These are phyloP conservation scores for Salvelinus fontinalis DNA, from an alignment of 2,113 vertebrate species.

Conservation along the genomic window DNA sequence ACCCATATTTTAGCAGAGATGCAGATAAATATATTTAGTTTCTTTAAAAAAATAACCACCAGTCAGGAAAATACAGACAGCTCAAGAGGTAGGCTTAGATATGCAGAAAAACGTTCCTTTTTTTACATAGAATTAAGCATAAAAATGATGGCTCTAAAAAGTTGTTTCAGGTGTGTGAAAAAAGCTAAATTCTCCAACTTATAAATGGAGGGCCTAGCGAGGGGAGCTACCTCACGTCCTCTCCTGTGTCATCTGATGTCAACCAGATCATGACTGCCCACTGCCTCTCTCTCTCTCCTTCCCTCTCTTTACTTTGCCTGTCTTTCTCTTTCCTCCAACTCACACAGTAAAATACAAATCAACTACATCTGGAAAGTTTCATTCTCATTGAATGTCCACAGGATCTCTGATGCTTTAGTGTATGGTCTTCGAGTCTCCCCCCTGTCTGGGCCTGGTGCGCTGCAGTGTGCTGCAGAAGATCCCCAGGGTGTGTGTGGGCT, in stretches of 20 bases:
- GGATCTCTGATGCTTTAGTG: constrained; percentile 16
- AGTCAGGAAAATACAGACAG: too few relatives aligned
- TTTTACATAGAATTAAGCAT: too few relatives aligned
- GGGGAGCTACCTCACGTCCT: not conserved
- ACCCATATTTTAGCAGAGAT: too few relatives aligned
- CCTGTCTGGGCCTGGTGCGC: constrained; percentile 60
- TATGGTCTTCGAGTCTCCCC: constrained; percentile 16
- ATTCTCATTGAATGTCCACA: constrained; percentile 33
- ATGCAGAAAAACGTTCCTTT: too few relatives aligned
- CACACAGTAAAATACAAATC: not conserved
- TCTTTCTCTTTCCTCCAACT: constrained; percentile 13
- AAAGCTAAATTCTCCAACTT: too few relatives aligned
- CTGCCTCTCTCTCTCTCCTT: not conserved
- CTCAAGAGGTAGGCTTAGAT: too few relatives aligned
- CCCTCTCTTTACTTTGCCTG: not conserved
- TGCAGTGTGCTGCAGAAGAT: constrained; percentile 61
- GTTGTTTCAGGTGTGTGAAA: too few relatives aligned
- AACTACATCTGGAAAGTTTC: too few relatives aligned
- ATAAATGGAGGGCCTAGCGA: too few relatives aligned
- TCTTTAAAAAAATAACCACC: too few relatives aligned
- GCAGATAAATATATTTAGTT: too few relatives aligned
- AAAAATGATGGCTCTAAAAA: too few relatives aligned
- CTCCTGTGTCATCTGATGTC: not conserved
- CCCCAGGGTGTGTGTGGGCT: constrained; percentile 90
- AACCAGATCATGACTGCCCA: not conserved